phyloP scores from a whole-genome alignment of 2,888 invertebrate genomes.

The Rotaria sp. region DNA sequence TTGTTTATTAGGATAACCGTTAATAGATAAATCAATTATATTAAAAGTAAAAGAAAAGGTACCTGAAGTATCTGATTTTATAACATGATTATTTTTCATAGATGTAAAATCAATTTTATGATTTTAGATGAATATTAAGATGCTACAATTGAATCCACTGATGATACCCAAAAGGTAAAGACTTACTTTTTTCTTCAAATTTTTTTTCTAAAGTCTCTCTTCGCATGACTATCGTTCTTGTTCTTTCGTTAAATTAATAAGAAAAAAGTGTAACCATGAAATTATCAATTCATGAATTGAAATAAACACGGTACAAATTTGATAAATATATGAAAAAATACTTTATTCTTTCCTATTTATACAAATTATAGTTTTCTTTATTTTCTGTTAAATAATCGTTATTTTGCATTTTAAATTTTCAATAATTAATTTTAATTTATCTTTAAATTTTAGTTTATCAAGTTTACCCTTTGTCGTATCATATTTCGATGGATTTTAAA shows the following conservation, averaged over 20 bases:
- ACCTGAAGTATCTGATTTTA: no score
- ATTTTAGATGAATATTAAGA: not conserved
- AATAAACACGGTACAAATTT: not conserved
- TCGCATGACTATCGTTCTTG: not conserved
- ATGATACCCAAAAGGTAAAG: not conserved
- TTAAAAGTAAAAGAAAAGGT: no score
- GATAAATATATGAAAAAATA: no score
- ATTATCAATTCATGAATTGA: not conserved
- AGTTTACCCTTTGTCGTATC: not conserved
- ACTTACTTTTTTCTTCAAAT: not conserved
- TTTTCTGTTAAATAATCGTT: no score
- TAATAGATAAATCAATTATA: no score
- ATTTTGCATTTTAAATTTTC: no score
- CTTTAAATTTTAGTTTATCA: not conserved
- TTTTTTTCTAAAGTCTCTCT: not conserved
- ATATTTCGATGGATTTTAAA: not conserved
- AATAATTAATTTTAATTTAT: not conserved
- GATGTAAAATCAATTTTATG: not conserved
- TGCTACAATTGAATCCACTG: not conserved
- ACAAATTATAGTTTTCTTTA: no score
- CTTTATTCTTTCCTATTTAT: no score
- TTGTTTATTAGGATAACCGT: no score
- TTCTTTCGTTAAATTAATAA: not conserved
- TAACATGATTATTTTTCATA: no score
- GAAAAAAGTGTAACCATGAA: no score